Conservation (phyloP, 2,797 vertebrate species). For the Pseudochirops cupreus region DNA sequence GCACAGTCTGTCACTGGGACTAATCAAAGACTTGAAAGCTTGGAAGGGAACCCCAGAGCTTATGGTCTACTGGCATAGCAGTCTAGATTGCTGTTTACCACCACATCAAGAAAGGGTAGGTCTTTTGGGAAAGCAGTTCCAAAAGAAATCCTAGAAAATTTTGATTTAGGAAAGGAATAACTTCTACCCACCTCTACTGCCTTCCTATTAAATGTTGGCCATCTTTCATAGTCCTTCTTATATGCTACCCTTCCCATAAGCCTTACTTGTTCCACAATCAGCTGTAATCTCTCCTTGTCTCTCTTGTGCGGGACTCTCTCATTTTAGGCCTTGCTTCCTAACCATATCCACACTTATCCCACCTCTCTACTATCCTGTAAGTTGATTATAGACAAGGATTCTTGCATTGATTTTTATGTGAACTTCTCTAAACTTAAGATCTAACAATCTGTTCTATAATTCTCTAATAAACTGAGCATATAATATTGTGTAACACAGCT, state of each 20-base stretch:
- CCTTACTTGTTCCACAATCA: not conserved
- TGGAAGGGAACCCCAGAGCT: slow-evolving; percentile 1
- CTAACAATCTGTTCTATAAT: not conserved
- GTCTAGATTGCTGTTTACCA: not conserved
- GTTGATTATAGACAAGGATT: not conserved
- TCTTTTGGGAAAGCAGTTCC: not conserved
- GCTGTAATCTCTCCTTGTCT: not conserved
- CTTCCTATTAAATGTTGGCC: not conserved
- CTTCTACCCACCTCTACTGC: not conserved
- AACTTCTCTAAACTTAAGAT: not conserved
- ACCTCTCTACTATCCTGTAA: not conserved
- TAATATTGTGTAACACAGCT: not conserved
- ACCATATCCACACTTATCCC: not conserved
- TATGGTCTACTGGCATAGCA: not conserved
- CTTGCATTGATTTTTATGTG: not conserved
- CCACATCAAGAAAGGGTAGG: not conserved
- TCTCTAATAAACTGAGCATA: not conserved
- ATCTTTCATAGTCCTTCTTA: not conserved
- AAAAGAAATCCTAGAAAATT: not conserved
- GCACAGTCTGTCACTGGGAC: not conserved
- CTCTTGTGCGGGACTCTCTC: not conserved
- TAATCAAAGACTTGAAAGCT: not conserved
- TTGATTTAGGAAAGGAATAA: not conserved
- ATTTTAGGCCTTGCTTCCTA: not conserved
- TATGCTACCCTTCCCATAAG: not conserved